Percentiles rank a stretch among this genome's conserved stretches.
Conservation (phyloP, 1,140 invertebrate species). For the Nasonia giraulti region DNA sequence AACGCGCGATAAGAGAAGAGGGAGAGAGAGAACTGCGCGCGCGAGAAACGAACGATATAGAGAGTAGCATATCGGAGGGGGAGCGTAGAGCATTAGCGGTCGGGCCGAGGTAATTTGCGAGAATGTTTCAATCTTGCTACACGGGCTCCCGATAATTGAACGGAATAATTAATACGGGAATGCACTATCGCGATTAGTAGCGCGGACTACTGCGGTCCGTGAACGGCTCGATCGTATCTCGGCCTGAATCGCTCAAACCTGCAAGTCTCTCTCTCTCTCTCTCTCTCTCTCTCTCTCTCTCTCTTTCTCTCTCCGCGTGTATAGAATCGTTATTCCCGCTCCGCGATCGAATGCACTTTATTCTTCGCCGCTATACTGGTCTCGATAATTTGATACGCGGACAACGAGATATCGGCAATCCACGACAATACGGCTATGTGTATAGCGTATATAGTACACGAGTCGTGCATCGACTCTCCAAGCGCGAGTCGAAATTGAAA, state of each 20-base stretch:
- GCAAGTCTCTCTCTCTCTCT: too few species aligned
- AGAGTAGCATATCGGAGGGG: background rate
- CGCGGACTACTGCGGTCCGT: conserved; percentile 2
- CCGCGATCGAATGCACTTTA: background rate
- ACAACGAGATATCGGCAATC: background rate
- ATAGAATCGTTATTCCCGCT: background rate
- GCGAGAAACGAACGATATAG: conserved; percentile 8
- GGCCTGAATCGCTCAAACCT: background rate
- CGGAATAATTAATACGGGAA: conserved; percentile 62
- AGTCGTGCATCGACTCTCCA: background rate
- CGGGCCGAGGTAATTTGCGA: conserved; percentile 52
- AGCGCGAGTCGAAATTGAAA: background rate
- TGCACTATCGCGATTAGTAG: conserved; percentile 37
- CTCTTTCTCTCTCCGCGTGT: too few species aligned
- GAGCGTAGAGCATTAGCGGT: background rate
- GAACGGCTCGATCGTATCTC: background rate
- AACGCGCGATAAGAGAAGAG: background rate
- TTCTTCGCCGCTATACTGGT: background rate
- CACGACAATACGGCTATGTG: background rate
- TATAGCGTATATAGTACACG: too few species aligned
- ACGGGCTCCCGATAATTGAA: conserved; percentile 57
- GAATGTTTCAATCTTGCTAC: conserved; percentile 61
- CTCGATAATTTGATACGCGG: background rate
- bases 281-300: too few species aligned
- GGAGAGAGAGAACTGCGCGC: background rate